Conservation (phyloP, 2,797 vertebrate genomes). For the Pseudochaenichthys georgianus region DNA sequence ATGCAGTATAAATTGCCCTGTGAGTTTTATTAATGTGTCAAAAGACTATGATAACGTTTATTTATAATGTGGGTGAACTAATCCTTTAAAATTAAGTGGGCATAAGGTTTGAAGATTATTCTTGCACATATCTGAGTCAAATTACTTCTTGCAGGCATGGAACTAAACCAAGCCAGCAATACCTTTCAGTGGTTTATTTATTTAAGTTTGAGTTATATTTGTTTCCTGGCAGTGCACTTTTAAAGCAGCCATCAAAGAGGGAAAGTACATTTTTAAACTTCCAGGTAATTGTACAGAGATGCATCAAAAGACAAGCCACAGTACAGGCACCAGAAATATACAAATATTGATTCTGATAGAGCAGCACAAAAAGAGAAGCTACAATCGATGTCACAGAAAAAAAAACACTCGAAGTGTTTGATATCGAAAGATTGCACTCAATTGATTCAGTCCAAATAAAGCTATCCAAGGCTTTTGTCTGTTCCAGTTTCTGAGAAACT, state of each 20-base stretch:
- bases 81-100: neutral
- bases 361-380: slow-evolving; percentile 48
- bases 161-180: neutral
- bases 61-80: neutral
- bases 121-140: slow-evolving; percentile 3
- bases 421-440: slow-evolving; percentile 48
- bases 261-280: slow-evolving; percentile 10
- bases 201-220: neutral
- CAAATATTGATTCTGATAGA: slow-evolving; percentile 56
- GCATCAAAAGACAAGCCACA: slow-evolving; percentile 5
- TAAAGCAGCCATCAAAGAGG: neutral
- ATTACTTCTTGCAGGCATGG: neutral
- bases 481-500: slow-evolving; percentile 27
- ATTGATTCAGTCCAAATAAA: slow-evolving; percentile 68
- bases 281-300: neutral
- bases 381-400: slow-evolving; percentile 54
- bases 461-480: slow-evolving; percentile 48
- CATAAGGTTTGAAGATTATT: neutral
- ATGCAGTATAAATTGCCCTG: too few species aligned
- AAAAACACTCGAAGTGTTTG: slow-evolving; percentile 36
- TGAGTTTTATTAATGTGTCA: too few species aligned
- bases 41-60: neutral
- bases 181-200: neutral
- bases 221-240: neutral
- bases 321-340: slow-evolving; percentile 7